Evolutionary conservation across 2,888 invertebrate species (phyloP).

Genomic region (Steinernema carpocapsae): DNA sequence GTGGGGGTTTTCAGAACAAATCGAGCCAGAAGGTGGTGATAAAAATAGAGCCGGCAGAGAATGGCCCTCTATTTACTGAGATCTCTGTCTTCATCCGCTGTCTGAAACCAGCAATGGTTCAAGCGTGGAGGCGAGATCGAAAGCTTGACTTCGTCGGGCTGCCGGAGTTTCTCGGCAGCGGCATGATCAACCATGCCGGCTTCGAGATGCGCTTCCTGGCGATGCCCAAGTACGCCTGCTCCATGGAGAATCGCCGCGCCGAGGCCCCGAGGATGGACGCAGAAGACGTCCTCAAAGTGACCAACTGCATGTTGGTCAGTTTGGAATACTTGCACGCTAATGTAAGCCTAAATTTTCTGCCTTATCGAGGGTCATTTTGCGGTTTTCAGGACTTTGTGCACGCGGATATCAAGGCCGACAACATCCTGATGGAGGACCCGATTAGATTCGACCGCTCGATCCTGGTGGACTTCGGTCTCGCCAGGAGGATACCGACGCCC

Average conservation of each 20-base stretch:
- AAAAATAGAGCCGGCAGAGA: slow-evolving; percentile 83
- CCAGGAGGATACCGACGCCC: slow-evolving; percentile 76
- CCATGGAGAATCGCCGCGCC: slow-evolving; percentile 51
- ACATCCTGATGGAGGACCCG: slow-evolving; percentile 75
- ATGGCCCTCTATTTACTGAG: slow-evolving; percentile 97
- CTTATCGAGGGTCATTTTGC: too few species aligned
- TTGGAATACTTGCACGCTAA: slow-evolving; percentile 89
- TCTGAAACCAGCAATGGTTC: slow-evolving; percentile 78
- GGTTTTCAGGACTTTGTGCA: slow-evolving; percentile 81
- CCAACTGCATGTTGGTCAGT: slow-evolving; percentile 78
- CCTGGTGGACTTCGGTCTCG: slow-evolving; percentile 91
- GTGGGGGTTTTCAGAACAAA: too few species aligned
- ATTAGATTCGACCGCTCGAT: slow-evolving; percentile 71
- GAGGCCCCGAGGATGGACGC: slow-evolving; percentile 43
- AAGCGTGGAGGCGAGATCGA: slow-evolving; percentile 56
- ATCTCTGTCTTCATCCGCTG: slow-evolving; percentile 90
- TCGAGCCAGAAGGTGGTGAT: slow-evolving; percentile 51
- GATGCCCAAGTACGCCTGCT: slow-evolving; percentile 85
- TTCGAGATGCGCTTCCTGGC: slow-evolving; percentile 88
- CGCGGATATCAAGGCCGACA: slow-evolving; percentile 95
- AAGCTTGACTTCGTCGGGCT: slow-evolving; percentile 53
- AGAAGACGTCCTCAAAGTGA: slow-evolving; percentile 45
- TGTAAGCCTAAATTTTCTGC: slow-evolving; percentile 39
- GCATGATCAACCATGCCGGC: slow-evolving; percentile 79
- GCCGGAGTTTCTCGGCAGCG: slow-evolving; percentile 78